Percentiles rank a stretch among this genome's conserved stretches.
phyloP scores from a whole-genome alignment of 2,888 invertebrate species.

The Stenolophus ochropezus region DNA sequence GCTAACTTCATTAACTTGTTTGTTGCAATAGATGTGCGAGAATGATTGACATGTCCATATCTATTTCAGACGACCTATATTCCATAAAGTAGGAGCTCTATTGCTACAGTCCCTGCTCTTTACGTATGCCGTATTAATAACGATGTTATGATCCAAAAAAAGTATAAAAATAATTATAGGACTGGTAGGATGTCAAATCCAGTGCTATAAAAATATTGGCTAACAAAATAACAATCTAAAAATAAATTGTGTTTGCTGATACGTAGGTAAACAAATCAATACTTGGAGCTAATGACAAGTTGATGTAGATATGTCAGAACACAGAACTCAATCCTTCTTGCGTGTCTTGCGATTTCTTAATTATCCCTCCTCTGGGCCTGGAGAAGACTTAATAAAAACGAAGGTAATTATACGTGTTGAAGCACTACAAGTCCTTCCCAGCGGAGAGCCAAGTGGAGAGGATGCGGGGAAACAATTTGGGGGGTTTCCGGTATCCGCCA shows the following conservation, averaged over 20 bases:
- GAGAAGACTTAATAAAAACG: slow-evolving; percentile 38
- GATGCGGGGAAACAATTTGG: neutral
- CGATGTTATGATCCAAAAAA: no score
- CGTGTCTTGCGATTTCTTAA: slow-evolving; percentile 28
- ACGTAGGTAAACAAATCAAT: slow-evolving; percentile 20
- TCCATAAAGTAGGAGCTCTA: no score
- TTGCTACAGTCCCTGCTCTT: no score
- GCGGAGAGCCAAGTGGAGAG: neutral
- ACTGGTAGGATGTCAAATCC: neutral
- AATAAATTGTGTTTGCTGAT: neutral
- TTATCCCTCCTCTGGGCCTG: slow-evolving; percentile 20
- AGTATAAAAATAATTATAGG: neutral
- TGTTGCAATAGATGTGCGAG: no score
- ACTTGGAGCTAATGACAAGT: neutral
- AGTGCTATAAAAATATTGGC: neutral
- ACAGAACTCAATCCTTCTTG: slow-evolving; percentile 25
- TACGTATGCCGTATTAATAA: no score
- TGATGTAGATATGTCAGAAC: neutral
- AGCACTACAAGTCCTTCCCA: slow-evolving; percentile 22
- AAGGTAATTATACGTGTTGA: slow-evolving; percentile 32
- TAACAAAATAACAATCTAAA: neutral
- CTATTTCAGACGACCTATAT: no score
- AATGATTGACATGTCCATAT: no score
- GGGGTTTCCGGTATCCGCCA: neutral
- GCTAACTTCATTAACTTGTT: no score